phyloP scores from a whole-genome alignment of 64 coral and sea anemone species.

The Porites australiensis region DNA sequence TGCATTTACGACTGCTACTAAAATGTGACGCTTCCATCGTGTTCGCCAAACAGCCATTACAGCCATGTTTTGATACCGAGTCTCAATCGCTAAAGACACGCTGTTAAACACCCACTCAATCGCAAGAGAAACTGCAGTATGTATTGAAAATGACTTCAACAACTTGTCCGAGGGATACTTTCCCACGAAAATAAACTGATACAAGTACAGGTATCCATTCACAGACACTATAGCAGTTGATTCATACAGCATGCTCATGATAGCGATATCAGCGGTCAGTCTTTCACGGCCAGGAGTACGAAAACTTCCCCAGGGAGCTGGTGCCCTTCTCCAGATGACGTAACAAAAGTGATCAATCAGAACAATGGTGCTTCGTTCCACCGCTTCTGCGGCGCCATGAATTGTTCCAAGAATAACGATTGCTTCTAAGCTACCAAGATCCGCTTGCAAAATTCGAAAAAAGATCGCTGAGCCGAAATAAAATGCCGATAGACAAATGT shows the following conservation, averaged over 20 bases:
- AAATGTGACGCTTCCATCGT: constrained; percentile 1
- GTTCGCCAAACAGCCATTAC: constrained; percentile 27
- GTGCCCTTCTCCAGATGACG: neutral
- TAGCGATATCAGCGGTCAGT: neutral
- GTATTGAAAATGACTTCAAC: neutral
- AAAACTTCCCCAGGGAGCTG: neutral
- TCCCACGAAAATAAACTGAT: neutral
- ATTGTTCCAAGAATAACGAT: constrained; percentile 31
- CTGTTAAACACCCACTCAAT: neutral
- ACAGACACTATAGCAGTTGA: neutral
- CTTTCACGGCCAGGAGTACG: constrained; percentile 1
- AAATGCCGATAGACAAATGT: neutral
- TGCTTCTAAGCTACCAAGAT: neutral
- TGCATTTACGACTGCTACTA: neutral
- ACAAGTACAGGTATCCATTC: neutral
- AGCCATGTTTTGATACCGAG: constrained; percentile 23
- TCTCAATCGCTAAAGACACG: neutral
- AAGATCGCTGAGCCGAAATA: neutral
- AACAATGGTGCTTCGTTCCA: neutral
- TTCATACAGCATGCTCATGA: too few relatives aligned
- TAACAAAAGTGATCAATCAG: neutral
- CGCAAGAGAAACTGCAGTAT: neutral
- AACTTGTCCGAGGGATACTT: neutral
- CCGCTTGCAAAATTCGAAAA: constrained; percentile 15
- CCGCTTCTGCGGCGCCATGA: neutral